Percentiles rank a stretch among this genome's conserved stretches.
Evolutionary conservation across 2,888 invertebrate genomes (phyloP).

Genomic region (Drosophila pseudotalamancana): DNA sequence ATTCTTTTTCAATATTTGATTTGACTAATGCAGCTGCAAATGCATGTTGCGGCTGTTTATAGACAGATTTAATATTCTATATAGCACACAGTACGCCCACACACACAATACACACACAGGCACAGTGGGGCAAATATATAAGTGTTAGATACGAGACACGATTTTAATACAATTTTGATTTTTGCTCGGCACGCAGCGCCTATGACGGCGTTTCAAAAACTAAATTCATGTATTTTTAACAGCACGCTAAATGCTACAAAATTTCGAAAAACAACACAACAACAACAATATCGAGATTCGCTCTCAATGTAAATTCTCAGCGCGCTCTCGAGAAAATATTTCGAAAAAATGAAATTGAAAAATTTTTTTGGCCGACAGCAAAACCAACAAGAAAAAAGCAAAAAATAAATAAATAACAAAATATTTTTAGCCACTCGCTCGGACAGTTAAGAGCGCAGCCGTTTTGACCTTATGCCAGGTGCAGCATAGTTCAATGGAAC

Average conservation of each 20-base stretch:
- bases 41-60: slow-evolving; percentile 36
- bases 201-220: slow-evolving; percentile 78
- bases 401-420: neutral
- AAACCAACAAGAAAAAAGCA: slow-evolving; percentile 42
- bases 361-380: slow-evolving; percentile 71
- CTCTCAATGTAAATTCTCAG: slow-evolving; percentile 11
- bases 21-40: slow-evolving; percentile 38
- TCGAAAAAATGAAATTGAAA: slow-evolving; percentile 68
- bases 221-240: slow-evolving; percentile 76
- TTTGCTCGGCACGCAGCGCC: slow-evolving; percentile 67
- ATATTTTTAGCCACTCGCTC: slow-evolving; percentile 66
- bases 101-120: slow-evolving; percentile 28
- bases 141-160: slow-evolving; percentile 22
- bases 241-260: slow-evolving; percentile 64
- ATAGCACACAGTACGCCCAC: slow-evolving; percentile 41
- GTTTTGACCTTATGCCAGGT: slow-evolving; percentile 73
- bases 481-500: slow-evolving; percentile 72
- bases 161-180: slow-evolving; percentile 27
- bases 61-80: slow-evolving; percentile 28
- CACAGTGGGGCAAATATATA: slow-evolving; percentile 41
- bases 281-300: slow-evolving; percentile 8
- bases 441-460: slow-evolving; percentile 30
- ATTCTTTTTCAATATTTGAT: slow-evolving; percentile 29
- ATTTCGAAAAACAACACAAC: slow-evolving; percentile 38
- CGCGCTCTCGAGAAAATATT: slow-evolving; percentile 24